These are phyloP conservation scores for Ptychoptera contaminata DNA, from an alignment of 2,888 invertebrate genomes.

Conservation along the genomic window DNA sequence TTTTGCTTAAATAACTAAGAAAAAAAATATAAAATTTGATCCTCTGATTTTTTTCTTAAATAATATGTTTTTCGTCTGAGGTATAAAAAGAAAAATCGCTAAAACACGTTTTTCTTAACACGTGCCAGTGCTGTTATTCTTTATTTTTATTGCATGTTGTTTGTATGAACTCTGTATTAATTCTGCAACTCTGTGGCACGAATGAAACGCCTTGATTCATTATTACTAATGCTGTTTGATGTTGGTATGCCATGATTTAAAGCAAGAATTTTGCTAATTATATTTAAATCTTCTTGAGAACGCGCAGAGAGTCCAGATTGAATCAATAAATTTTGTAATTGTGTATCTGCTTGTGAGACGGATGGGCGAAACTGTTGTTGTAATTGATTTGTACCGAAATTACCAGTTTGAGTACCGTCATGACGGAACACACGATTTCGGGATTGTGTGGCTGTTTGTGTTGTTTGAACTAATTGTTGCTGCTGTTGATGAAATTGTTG, in stretches of 20 bases:
- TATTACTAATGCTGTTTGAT: neutral
- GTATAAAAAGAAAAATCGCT: neutral
- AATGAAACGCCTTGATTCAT: constrained; percentile 1
- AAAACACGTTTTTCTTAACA: neutral
- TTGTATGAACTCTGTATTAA: neutral
- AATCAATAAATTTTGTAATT: constrained; percentile 45
- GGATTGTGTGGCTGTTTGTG: constrained; percentile 24
- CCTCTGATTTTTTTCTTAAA: no score
- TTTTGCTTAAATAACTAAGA: no score
- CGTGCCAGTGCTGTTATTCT: neutral
- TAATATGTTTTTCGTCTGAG: no score
- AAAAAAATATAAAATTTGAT: no score
- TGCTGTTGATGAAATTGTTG: constrained; percentile 25
- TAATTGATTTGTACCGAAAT: constrained; percentile 43
- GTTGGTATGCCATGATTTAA: constrained; percentile 53
- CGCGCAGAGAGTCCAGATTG: constrained; percentile 48
- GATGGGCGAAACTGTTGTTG: constrained; percentile 21
- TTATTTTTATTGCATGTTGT: no score
- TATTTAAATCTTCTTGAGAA: constrained; percentile 57
- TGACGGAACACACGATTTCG: constrained; percentile 36
- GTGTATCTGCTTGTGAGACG: constrained; percentile 18
- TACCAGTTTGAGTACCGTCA: constrained; percentile 38
- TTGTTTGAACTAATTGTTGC: constrained; percentile 22
- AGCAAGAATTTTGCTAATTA: constrained; percentile 66
- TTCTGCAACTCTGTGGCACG: neutral